Evolutionary conservation across 2,797 vertebrate genomes (phyloP), one percentile per base, ranked within the genome.

Genomic region (Notolabrus celidotus): DNA sequence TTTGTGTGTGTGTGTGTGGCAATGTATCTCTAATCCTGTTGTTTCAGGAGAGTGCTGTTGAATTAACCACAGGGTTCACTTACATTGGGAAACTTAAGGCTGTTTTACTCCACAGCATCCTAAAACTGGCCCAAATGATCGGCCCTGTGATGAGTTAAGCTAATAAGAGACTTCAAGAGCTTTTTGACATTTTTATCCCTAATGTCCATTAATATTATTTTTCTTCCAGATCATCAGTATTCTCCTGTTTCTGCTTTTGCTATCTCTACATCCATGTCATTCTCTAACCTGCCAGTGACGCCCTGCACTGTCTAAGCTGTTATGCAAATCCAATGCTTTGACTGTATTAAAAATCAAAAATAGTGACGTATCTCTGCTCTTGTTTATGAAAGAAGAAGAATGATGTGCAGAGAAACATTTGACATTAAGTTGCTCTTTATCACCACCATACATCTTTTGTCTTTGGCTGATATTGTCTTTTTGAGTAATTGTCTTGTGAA

Each of bases 41-140:
- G 63, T 87, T 77, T 82, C 84, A 86, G 88, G 88, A 90, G 86
- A 86, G 45, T 86, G 57, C 86, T 90, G 83, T 79, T 89, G 82
- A 89, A 64, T 29, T 58, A 63, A 11, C 9, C 29, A 52, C 57
- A 42, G 53, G 29, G 22, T 49, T 47, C 5, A 53, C 16, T 46
- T 41, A 5, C 10, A 56, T 52, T 45, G 46, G 34, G 59, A 27
- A 11, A 22, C 2, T 36, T 31, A 46, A 25, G n/a, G 43, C 70
- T 52, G 51, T 53, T 67, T 22, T 47, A 2, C 29, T 45, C 31
- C 20, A 56, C 9, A 61, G 50, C 34, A 42, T 75, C 31, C 3
- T 33, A 43, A 51, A 65, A 29, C 4, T 49, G 16, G 59, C 39
- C 34, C 22, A 20, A 14, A 36, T 49, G 10, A 45, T 60, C 53